These are phyloP conservation scores for Artemia franciscana DNA, from an alignment of 1,140 invertebrate genomes.

Conservation along the genomic window DNA sequence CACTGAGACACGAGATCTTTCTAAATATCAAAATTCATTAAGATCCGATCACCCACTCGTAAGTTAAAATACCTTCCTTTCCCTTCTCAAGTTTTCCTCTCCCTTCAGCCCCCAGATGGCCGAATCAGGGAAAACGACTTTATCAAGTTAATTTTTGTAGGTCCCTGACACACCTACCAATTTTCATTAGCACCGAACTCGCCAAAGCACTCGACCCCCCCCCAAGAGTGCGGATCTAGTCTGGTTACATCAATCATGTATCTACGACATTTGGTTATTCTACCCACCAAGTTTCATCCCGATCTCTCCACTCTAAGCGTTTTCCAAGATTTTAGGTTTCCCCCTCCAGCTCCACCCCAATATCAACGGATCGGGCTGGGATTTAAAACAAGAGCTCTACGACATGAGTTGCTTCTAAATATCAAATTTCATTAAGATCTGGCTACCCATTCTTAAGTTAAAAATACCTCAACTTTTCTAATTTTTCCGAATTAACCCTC, in stretches of 20 bases:
- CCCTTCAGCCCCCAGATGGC: neutral
- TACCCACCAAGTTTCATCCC: neutral
- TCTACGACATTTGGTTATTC: neutral
- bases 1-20: too few relatives aligned
- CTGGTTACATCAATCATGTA: neutral
- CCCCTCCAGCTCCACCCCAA: neutral
- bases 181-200: neutral
- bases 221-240: neutral
- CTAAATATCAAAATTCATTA: too few relatives aligned
- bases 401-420: too few relatives aligned
- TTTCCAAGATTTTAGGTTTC: neutral
- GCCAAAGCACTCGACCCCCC: neutral
- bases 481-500: too few relatives aligned
- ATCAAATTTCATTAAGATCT: too few relatives aligned
- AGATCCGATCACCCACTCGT: neutral
- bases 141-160: neutral
- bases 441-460: too few relatives aligned
- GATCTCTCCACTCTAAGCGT: neutral
- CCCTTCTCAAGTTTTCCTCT: neutral
- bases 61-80: neutral
- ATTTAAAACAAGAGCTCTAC: too few relatives aligned
- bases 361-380: neutral
- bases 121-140: neutral
- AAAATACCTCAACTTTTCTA: too few relatives aligned
- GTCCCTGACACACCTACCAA: neutral